Base-by-base conservation (phyloP, 30 jellyfish, hydroid and myxozoan genomes). In the Aurelia coerulea region DNA sequence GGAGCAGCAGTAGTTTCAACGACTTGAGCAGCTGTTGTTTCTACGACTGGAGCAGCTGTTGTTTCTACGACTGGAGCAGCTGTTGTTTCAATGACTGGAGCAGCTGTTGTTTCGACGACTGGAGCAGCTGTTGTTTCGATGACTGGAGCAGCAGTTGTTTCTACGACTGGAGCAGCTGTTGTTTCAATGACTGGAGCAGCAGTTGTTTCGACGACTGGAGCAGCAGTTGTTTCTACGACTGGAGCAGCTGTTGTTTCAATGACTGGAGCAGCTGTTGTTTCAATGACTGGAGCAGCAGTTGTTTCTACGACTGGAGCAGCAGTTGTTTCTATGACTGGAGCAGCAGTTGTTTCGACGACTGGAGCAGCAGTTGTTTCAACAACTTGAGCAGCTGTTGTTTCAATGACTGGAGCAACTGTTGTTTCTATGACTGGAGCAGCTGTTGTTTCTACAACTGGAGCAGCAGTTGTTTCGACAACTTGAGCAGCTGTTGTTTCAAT, bases 401-500 rank as follows among this genome's bases (percentile, higher is more conserved):
- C 93, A 0, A 52, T 63, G 50, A 80, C 74, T 62, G 93, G 81
- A 46, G 81, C 93, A 41, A 75, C 73, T 0, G 56, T 49, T 0
- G 87, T 51, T 33, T 0, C 42, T 3, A 42, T 1, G 32, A 62
- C 68, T 82, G 91, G 86, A 50, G 91, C 91, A 59, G 68, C n/a
- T n/a, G n/a, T n/a, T n/a, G n/a, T n/a, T n/a, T n/a, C n/a, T n/a
- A n/a, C n/a, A n/a, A n/a, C n/a, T n/a, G n/a, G n/a, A n/a, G n/a
- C n/a, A n/a, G n/a, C n/a, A n/a, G n/a, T n/a, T n/a, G n/a, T n/a
- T n/a, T 86, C 91, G 2, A 52, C 77, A 13, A 67, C 77, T 67
- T 86, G 85, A 41, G 91, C 85, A 67, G 84, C 84, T 1, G 91
- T 68, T 17, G 77, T 67, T 82, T 82, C 77, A 2, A 31, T 66